Evolutionary conservation across 2,888 invertebrate species (phyloP).

Genomic region (Andrena hattorfiana): DNA sequence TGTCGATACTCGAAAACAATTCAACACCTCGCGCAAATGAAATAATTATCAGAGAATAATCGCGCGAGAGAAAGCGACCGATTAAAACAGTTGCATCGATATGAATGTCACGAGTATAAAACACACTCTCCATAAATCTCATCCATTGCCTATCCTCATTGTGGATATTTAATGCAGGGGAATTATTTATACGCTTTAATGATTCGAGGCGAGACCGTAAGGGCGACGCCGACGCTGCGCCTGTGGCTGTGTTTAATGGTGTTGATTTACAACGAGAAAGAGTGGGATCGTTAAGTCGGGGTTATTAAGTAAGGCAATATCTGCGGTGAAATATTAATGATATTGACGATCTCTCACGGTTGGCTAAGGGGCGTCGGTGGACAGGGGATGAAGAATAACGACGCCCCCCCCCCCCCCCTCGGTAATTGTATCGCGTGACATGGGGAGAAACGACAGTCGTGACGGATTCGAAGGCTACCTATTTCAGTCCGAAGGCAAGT

Average conservation of each 20-base stretch:
- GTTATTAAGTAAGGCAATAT: slow-evolving; percentile 72
- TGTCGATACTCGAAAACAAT: too few relatives aligned
- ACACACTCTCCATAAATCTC: not conserved
- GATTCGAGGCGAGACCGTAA: slow-evolving; percentile 33
- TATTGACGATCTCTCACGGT: slow-evolving; percentile 59
- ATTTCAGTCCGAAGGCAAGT: not conserved
- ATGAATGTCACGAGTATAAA: not conserved
- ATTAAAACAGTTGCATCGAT: not conserved
- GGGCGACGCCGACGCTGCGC: slow-evolving; percentile 38
- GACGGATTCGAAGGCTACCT: slow-evolving; percentile 30
- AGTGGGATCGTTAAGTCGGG: slow-evolving; percentile 59
- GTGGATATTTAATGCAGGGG: not conserved
- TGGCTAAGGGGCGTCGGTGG: not conserved
- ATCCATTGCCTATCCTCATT: not conserved
- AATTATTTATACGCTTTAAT: slow-evolving; percentile 43
- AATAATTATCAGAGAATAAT: not conserved
- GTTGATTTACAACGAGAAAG: slow-evolving; percentile 68
- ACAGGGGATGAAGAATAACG: slow-evolving; percentile 48
- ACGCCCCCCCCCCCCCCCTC: slow-evolving; percentile 17
- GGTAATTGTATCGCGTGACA: slow-evolving; percentile 45
- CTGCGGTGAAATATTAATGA: slow-evolving; percentile 69
- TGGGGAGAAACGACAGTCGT: slow-evolving; percentile 9
- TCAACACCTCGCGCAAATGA: too few relatives aligned
- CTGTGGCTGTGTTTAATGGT: slow-evolving; percentile 56
- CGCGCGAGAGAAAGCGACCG: not conserved